These are phyloP conservation scores for Laticauda colubrina DNA, from an alignment of 2,113 vertebrate genomes.

Conservation along the genomic window DNA sequence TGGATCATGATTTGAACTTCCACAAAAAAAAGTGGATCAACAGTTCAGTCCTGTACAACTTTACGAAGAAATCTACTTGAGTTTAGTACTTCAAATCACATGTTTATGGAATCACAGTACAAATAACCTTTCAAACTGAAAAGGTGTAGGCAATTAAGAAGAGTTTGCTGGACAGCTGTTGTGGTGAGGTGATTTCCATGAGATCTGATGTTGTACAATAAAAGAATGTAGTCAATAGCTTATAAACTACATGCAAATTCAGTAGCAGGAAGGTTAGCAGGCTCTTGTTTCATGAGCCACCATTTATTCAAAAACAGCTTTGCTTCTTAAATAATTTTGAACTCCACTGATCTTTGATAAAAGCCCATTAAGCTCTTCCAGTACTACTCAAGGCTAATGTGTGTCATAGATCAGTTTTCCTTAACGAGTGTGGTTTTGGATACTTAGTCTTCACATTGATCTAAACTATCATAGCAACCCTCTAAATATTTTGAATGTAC, in stretches of 20 bases:
- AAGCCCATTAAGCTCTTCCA: background rate
- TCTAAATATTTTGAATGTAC: background rate
- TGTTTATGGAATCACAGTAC: background rate
- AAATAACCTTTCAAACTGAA: background rate
- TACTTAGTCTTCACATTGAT: constrained; percentile 10
- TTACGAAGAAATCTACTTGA: background rate
- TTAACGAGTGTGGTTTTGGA: background rate
- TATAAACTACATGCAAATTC: constrained; percentile 8
- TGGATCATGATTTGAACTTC: background rate
- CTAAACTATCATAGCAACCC: constrained; percentile 10
- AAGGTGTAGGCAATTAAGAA: background rate
- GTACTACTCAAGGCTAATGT: background rate
- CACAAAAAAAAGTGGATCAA: background rate
- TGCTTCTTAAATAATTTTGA: constrained; percentile 26
- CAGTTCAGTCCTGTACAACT: background rate
- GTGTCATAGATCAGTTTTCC: background rate
- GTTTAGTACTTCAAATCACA: background rate
- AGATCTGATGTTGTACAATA: background rate
- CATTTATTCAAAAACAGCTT: background rate
- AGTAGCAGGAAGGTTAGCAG: constrained; percentile 16
- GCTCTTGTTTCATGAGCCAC: constrained; percentile 36
- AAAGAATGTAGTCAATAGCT: constrained; percentile 14
- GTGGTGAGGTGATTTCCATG: background rate
- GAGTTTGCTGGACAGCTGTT: background rate
- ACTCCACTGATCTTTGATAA: constrained; percentile 23